A percentile compares a stretch with the other conserved stretches of the same genome.
These are phyloP conservation scores for Cephus spinipes DNA, from an alignment of 2,888 invertebrate species.

Conservation along the genomic window DNA sequence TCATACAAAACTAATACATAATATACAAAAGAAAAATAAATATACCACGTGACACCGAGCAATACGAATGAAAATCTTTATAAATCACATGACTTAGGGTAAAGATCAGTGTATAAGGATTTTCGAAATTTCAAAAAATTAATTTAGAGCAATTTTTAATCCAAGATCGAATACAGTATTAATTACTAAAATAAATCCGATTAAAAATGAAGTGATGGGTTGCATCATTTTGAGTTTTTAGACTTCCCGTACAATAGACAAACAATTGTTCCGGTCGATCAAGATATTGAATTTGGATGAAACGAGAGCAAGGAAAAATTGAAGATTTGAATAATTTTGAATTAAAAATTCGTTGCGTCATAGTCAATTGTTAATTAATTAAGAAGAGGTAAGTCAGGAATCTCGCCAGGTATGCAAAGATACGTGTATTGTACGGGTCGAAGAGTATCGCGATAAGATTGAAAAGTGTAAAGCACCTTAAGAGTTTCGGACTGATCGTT, in stretches of 20 bases:
- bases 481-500: slow-evolving; percentile 81
- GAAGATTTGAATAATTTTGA: background rate
- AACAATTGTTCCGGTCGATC: background rate
- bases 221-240: too few relatives aligned
- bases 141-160: background rate
- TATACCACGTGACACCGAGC: background rate
- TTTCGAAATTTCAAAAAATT: background rate
- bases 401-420: too few relatives aligned
- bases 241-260: too few relatives aligned
- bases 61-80: background rate
- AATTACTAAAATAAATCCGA: background rate
- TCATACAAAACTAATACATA: background rate
- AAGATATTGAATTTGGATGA: background rate
- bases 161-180: background rate
- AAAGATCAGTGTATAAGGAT: background rate
- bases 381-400: background rate
- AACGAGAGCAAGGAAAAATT: background rate
- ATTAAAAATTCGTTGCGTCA: background rate
- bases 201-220: too few relatives aligned
- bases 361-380: background rate
- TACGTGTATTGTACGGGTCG: background rate
- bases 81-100: background rate
- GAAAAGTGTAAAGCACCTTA: slow-evolving; percentile 71
- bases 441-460: background rate
- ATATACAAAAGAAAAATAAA: background rate